Percentiles rank a stretch among this genome's conserved stretches.
Evolutionary conservation across 1,140 invertebrate species (phyloP).

Genomic region (Heterodera schachtii): DNA sequence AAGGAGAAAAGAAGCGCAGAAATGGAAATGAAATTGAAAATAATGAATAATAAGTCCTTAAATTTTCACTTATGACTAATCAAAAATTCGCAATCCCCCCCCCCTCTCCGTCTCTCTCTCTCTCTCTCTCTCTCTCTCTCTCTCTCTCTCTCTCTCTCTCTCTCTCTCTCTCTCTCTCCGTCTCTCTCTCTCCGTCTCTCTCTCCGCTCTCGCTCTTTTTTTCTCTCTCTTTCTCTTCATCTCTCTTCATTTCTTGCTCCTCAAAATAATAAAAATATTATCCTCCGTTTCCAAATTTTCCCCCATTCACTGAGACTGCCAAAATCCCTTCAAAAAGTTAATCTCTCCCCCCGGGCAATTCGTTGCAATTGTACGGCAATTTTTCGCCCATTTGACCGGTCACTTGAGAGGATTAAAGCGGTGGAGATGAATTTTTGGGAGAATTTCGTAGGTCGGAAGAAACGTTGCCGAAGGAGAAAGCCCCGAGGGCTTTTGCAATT

Average conservation of each 20-base stretch:
- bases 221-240: too few relatives aligned
- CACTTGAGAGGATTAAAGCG: not conserved
- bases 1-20: too few relatives aligned
- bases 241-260: not conserved
- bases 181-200: too few relatives aligned
- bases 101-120: too few relatives aligned
- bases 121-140: too few relatives aligned
- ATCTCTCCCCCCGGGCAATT: not conserved
- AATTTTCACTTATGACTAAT: too few relatives aligned
- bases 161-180: too few relatives aligned
- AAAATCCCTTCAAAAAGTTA: constrained; percentile 5
- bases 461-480: not conserved
- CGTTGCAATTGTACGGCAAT: not conserved
- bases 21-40: too few relatives aligned
- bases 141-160: too few relatives aligned
- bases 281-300: not conserved
- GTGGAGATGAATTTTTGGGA: not conserved
- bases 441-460: not conserved
- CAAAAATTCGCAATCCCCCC: too few relatives aligned
- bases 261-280: not conserved
- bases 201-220: too few relatives aligned
- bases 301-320: not conserved
- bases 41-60: too few relatives aligned
- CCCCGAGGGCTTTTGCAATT: not conserved
- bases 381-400: not conserved